Evolutionary conservation across 2,113 vertebrate species (phyloP).

Genomic region (Gobiocypris rarus): DNA sequence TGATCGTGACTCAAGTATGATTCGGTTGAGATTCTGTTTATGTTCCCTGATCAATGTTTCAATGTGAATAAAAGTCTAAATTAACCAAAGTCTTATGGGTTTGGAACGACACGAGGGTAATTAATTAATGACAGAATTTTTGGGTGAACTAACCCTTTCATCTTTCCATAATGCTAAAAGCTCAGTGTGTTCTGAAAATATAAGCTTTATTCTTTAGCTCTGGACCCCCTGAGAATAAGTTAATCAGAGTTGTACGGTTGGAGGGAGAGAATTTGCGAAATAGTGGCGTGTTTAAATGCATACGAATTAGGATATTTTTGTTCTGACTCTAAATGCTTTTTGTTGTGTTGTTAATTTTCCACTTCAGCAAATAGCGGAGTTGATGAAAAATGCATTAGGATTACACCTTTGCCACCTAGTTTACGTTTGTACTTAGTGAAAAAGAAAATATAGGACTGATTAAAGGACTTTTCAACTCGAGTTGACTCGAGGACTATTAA

Average conservation of each 20-base stretch:
- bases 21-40: too few relatives aligned
- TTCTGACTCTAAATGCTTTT: constrained; percentile 26
- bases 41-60: too few relatives aligned
- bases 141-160: too few relatives aligned
- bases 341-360: constrained; percentile 57
- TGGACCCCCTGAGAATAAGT: neutral
- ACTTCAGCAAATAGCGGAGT: constrained; percentile 50
- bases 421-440: constrained; percentile 43
- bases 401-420: constrained; percentile 47
- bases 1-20: too few relatives aligned
- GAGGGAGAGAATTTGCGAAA: constrained; percentile 16
- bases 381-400: constrained; percentile 54
- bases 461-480: constrained; percentile 20
- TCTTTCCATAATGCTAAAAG: neutral
- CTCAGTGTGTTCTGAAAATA: neutral
- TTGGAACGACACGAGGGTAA: too few relatives aligned
- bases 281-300: constrained; percentile 29
- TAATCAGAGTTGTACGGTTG: constrained; percentile 29
- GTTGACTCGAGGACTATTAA: constrained; percentile 37
- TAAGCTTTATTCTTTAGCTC: neutral
- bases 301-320: constrained; percentile 44
- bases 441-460: constrained; percentile 39
- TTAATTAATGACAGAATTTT: too few relatives aligned
- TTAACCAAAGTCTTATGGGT: too few relatives aligned
- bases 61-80: too few relatives aligned